Evolutionary conservation across 2,113 vertebrate species (phyloP).

Genomic region (Loxodonta africana): DNA sequence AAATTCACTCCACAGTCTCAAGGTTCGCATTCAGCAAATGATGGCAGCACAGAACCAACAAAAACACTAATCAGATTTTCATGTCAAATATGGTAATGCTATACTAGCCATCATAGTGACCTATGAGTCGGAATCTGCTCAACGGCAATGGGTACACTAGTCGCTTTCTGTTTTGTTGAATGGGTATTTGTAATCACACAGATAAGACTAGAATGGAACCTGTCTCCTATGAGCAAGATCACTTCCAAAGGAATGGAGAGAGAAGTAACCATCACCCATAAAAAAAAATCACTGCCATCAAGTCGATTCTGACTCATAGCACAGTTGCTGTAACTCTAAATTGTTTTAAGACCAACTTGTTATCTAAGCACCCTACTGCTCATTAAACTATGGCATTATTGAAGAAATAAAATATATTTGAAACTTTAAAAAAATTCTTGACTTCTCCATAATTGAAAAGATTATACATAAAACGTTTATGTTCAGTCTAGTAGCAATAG

Average conservation of each 20-base stretch:
- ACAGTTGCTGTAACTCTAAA: not conserved
- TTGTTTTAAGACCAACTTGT: constrained; percentile 58
- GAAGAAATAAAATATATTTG: constrained; percentile 87
- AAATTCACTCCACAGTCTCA: constrained; percentile 39
- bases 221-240: constrained; percentile 94
- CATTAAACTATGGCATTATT: constrained; percentile 75
- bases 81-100: constrained; percentile 72
- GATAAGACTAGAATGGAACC: constrained; percentile 92
- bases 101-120: not conserved
- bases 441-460: not conserved
- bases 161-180: constrained; percentile 34
- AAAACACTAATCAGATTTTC: constrained; percentile 57
- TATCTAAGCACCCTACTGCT: constrained; percentile 59
- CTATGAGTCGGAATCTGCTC: not conserved
- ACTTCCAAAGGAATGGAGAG: constrained; percentile 91
- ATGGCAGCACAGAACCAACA: not conserved
- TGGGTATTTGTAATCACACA: constrained; percentile 84
- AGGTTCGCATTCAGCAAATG: constrained; percentile 39
- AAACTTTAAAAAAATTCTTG: constrained; percentile 49
- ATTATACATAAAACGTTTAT: not conserved
- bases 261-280: constrained; percentile 75
- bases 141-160: too few relatives aligned
- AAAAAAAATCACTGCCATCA: too few relatives aligned
- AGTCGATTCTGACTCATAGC: too few relatives aligned
- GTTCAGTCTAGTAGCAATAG: not conserved